phyloP scores from a whole-genome alignment of 92 coral and sea anemone genomes.

The Bergia puertoricense region DNA sequence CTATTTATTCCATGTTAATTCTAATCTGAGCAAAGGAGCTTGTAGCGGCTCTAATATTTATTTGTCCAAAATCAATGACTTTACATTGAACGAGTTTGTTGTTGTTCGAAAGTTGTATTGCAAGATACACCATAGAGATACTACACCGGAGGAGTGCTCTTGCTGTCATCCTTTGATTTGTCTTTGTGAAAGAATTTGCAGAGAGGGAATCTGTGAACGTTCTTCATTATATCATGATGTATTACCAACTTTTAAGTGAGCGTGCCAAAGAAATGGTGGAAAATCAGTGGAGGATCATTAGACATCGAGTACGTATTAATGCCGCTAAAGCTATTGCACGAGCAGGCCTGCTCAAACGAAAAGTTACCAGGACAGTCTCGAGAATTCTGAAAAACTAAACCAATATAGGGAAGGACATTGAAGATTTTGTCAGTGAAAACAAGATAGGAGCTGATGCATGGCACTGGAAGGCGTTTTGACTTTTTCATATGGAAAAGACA shows the following conservation, averaged over 20 bases:
- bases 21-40: constrained; percentile 34
- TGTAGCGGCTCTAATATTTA: too few species aligned
- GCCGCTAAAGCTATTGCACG: constrained; percentile 41
- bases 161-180: constrained; percentile 34
- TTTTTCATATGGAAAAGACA: constrained; percentile 19
- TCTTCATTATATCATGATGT: constrained; percentile 19
- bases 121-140: constrained; percentile 27
- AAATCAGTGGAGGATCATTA: constrained; percentile 38
- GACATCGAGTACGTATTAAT: constrained; percentile 1
- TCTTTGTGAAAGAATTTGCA: constrained; percentile 17
- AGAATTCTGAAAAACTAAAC: constrained; percentile 25
- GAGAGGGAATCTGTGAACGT: constrained; percentile 22
- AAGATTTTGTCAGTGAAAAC: constrained; percentile 22
- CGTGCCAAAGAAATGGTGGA: constrained; percentile 40
- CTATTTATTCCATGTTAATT: constrained; percentile 38
- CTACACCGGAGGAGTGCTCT: constrained; percentile 41
- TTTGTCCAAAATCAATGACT: constrained; percentile 40
- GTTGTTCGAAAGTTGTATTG: constrained; percentile 46
- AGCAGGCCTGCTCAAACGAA: constrained; percentile 38
- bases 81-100: constrained; percentile 45
- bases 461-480: constrained; percentile 36
- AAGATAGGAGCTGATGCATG: constrained; percentile 40
- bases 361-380: constrained; percentile 13
- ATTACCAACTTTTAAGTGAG: constrained; percentile 33
- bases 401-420: constrained; percentile 36